Conservation (phyloP, 2,797 vertebrate species). For the Lutjanus campechanus region DNA sequence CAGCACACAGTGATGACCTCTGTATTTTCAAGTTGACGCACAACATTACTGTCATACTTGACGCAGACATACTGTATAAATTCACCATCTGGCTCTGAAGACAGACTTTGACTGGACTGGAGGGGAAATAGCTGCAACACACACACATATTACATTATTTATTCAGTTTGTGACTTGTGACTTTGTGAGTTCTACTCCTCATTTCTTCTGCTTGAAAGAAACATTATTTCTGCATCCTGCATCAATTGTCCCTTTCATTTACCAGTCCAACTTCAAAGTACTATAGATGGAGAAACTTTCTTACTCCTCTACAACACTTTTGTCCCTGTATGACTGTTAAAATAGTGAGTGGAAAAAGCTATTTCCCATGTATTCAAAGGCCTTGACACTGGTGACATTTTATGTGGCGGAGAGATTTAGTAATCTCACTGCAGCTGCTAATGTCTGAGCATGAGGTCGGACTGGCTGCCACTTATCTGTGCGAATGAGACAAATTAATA, state of each 20-base stretch:
- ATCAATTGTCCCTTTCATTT: background rate
- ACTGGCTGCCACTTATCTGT: slow-evolving; percentile 13
- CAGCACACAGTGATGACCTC: slow-evolving; percentile 23
- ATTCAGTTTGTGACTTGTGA: background rate
- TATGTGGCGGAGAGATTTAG: slow-evolving; percentile 22
- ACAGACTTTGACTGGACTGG: slow-evolving; percentile 6
- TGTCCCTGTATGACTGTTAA: background rate
- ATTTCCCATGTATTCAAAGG: slow-evolving; percentile 13
- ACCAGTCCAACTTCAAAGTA: background rate
- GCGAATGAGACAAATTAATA: slow-evolving; percentile 29
- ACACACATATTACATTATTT: slow-evolving; percentile 6
- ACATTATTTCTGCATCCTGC: background rate
- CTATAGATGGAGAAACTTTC: background rate
- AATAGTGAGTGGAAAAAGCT: slow-evolving; percentile 1
- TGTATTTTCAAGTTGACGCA: slow-evolving; percentile 27
- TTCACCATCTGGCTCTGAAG: slow-evolving; percentile 5
- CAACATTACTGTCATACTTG: slow-evolving; percentile 10
- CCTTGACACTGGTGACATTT: slow-evolving; percentile 39
- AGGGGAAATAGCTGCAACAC: background rate
- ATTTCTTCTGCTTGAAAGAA: background rate
- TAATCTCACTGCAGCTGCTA: slow-evolving; percentile 23
- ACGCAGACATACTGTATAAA: slow-evolving; percentile 1
- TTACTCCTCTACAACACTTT: background rate
- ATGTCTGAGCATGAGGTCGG: slow-evolving; percentile 37
- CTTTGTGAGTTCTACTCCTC: background rate